Evolutionary conservation across 1,140 invertebrate species (phyloP), one percentile per base, ranked within the genome.

Genomic region (Branchinecta lindahli): DNA sequence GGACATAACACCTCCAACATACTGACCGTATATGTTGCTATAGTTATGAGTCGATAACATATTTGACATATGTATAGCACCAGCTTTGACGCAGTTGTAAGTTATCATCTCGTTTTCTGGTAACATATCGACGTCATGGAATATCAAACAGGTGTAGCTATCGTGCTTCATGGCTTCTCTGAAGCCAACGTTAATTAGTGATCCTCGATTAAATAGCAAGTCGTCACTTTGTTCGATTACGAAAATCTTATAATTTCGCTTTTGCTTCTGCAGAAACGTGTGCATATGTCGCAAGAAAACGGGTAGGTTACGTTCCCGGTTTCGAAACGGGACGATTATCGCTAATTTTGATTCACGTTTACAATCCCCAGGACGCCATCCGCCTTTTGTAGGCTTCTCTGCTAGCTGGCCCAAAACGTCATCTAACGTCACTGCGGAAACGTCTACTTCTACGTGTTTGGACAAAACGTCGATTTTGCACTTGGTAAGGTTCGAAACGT

Each of bases 1-100:
- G 4, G 91, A 91, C 45, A 88, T 91, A 0, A 93, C 91, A 69
- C 91, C 91, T 44, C 91, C 92, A 61, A 61, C 18, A 61, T 61
- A 61, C 18, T 20, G 12, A 3, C 18, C 18, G 18, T 61, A 61
- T 15, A 20, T 12, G 18, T 15, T 12, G 12, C 12, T 61, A 61
- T 61, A 61, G 18, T 61, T 61, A 61, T 12, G 12, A 12, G 18
- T 20, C 4, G 52, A 61, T 20, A 61, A 20, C 12, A 12, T 12
- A 61, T 20, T 61, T 15, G 52, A 61, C 52, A 61, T 15, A 61
- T 61, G 52, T 3, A 61, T 61, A 20, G 18, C 18, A 15, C 52
- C 52, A 15, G 52, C 12, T 20, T 61, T 61, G 52, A 61, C 18
- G 6, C 69, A 70, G 8, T 10, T 45, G 33, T 70, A 70, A 1